A percentile compares a stretch with the other conserved stretches of the same genome.
Evolutionary conservation across 2,797 vertebrate genomes (phyloP).

Genomic region (Cyprinella venusta): DNA sequence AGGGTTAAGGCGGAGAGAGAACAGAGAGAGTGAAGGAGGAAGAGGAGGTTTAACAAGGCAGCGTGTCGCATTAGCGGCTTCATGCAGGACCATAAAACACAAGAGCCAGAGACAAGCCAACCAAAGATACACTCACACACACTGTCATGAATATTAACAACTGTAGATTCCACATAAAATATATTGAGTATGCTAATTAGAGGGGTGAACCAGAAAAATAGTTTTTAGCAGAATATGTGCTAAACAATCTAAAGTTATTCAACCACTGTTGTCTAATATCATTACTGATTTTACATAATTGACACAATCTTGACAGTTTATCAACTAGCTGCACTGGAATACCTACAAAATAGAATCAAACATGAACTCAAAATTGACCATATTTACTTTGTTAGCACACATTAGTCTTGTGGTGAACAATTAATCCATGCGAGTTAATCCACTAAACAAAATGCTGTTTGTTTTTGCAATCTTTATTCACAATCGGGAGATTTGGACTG

Average conservation of each 20-base stretch:
- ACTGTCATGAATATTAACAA: neutral
- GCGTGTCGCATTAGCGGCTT: conserved; percentile 47
- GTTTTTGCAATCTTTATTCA: neutral
- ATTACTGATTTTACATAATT: neutral
- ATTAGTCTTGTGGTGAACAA: neutral
- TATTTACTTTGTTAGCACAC: neutral
- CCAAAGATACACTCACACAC: neutral
- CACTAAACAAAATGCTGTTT: neutral
- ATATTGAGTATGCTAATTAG: neutral
- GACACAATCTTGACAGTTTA: neutral
- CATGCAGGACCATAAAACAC: conserved; percentile 52
- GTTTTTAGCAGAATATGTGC: neutral
- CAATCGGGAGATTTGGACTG: neutral
- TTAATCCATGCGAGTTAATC: neutral
- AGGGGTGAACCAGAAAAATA: neutral
- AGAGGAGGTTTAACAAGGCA: conserved; percentile 53
- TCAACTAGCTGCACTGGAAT: neutral
- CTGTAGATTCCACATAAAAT: neutral
- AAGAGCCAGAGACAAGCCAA: conserved; percentile 45
- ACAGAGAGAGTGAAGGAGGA: conserved; percentile 24
- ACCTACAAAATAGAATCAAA: no score
- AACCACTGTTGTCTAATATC: neutral
- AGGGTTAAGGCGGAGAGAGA: conserved; percentile 47
- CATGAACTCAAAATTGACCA: neutral
- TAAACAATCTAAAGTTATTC: neutral